phyloP scores from a whole-genome alignment of 2,797 vertebrate genomes.

The Streptopelia turtur region DNA sequence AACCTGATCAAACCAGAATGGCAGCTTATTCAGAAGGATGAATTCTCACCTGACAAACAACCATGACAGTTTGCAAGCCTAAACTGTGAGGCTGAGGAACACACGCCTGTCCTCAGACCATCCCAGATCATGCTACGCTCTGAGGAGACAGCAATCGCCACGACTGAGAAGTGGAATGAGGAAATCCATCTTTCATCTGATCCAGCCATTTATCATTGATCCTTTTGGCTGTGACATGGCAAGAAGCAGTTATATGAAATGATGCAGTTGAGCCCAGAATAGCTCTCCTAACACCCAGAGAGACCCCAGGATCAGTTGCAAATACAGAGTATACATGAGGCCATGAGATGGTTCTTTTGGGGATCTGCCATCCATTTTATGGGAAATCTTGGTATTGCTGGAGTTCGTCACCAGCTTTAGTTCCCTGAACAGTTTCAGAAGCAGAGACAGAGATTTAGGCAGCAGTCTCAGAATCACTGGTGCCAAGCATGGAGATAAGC shows the following conservation, averaged over 20 bases:
- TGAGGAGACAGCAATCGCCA: neutral
- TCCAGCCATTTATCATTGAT: neutral
- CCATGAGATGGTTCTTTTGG: neutral
- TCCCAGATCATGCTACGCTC: neutral
- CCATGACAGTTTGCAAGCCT: neutral
- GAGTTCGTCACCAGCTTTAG: neutral
- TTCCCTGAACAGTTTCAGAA: neutral
- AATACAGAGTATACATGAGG: neutral
- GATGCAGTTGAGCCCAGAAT: neutral
- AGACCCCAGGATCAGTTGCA: neutral
- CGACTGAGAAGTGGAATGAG: neutral
- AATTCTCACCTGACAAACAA: neutral
- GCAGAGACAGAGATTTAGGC: neutral
- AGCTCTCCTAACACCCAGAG: neutral
- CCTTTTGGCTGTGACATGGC: neutral
- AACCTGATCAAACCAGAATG: neutral
- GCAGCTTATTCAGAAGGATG: neutral
- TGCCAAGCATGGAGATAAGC: neutral
- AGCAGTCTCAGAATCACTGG: neutral
- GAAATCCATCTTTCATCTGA: neutral
- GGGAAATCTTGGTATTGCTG: neutral
- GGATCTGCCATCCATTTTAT: neutral
- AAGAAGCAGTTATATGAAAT: neutral
- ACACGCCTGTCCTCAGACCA: neutral
- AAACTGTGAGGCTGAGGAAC: neutral